These are phyloP conservation scores for Clunio marinus DNA, from an alignment of 2,888 invertebrate species.

Conservation along the genomic window DNA sequence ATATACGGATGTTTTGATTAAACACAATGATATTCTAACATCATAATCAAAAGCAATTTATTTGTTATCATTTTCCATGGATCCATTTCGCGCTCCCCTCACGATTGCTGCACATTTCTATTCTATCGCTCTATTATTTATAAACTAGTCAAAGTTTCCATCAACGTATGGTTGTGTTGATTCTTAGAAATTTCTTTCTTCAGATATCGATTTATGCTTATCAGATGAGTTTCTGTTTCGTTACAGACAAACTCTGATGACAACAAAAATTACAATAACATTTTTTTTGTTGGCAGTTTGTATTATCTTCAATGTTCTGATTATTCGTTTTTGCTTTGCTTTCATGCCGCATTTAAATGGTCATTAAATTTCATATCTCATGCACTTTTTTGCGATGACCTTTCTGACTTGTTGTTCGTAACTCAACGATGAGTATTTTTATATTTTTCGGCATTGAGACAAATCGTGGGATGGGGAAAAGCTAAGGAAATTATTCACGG, in stretches of 20 bases:
- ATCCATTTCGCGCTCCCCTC: neutral
- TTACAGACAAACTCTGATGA: no score
- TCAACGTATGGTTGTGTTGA: neutral
- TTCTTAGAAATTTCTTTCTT: neutral
- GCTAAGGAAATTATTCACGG: neutral
- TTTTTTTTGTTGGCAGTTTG: neutral
- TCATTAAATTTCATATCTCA: neutral
- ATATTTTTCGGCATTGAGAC: neutral
- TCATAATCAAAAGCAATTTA: constrained; percentile 34
- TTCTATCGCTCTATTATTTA: no score
- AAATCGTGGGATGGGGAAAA: neutral
- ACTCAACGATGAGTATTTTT: neutral
- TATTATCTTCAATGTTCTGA: neutral
- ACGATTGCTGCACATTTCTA: no score
- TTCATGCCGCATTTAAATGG: neutral
- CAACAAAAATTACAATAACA: no score
- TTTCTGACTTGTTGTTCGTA: neutral
- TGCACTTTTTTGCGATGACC: constrained; percentile 16
- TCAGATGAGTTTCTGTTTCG: neutral
- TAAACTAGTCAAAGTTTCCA: no score
- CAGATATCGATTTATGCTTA: neutral
- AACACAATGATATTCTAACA: constrained; percentile 31
- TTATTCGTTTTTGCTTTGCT: neutral
- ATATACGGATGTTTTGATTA: constrained; percentile 37
- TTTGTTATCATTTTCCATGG: constrained; percentile 33